Base-by-base conservation (phyloP, 2,888 invertebrate genomes). In the Sthenelais limicola region DNA sequence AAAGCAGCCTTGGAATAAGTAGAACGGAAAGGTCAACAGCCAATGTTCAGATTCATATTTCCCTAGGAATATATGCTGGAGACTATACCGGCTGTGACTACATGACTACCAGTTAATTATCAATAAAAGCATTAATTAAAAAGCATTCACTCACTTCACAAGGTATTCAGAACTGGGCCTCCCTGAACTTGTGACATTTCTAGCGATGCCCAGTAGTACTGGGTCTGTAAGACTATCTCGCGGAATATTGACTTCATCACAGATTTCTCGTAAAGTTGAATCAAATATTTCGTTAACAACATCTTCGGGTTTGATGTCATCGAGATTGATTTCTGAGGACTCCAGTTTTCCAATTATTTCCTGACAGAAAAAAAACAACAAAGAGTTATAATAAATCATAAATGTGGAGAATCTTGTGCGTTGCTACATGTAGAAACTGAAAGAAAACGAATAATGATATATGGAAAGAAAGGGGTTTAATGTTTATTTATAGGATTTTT, bases 101-200 rank as follows among this genome's bases (percentile, higher is more conserved):
- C 12, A 43, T 12, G n/a, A n/a, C 12, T 15, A n/a, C 12, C 12
- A 43, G 47, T 12, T 43, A 43, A 43, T n/a, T n/a, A n/a, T n/a
- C n/a, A n/a, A n/a, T n/a, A n/a, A n/a, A n/a, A n/a, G 15, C 21
- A 9, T 51, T 21, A 21, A 51, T 21, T 51, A 15, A 43, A 43
- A 9, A 30, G 56, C 0, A 15, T 33, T 24, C n/a, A 72, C 73
- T 73, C 77, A 88, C 88, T 81, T 82, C 35, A 87, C 82, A 56
- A 85, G 79, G 78, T 88, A 89, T 77, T 88, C 88, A 12, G 85
- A 76, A 67, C 87, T 87, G 5, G 88, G 87, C 80, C 88, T 82
- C 28, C 86, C 86, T 26, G 82, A 85, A 75, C 84, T 84, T 15
- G 84, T 82, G 4, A 80, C 81, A 78, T 87, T 88, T 38, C 83